These are phyloP conservation scores for Ptychochromis oligacanthus DNA, from an alignment of 2,113 vertebrate species.

Conservation along the genomic window DNA sequence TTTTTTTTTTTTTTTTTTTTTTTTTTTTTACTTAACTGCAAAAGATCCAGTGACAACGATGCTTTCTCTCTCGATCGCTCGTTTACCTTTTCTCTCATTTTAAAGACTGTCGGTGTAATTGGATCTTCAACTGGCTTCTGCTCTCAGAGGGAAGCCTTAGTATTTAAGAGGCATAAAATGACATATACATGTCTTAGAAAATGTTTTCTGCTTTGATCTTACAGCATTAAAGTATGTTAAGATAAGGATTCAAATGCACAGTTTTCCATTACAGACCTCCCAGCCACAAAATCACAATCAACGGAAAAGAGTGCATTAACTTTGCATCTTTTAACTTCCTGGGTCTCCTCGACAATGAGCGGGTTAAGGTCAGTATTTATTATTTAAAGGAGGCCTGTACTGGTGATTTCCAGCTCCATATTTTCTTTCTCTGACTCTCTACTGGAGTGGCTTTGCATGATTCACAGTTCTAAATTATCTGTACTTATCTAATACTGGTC, in stretches of 20 bases:
- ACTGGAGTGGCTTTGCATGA: no score
- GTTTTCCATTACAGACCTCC: slow-evolving; percentile 84
- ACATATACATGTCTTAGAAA: not conserved
- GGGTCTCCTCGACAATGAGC: slow-evolving; percentile 90
- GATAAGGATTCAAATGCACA: slow-evolving; percentile 8
- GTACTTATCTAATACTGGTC: no score
- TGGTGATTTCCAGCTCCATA: not conserved
- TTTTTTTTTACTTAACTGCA: no score
- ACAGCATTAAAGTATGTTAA: not conserved
- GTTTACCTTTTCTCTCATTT: no score
- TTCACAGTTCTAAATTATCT: no score
- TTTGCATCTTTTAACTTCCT: slow-evolving; percentile 98
- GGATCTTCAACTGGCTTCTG: no score
- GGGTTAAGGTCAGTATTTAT: slow-evolving; percentile 86
- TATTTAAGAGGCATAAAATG: no score
- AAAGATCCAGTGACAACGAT: no score
- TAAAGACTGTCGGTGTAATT: no score
- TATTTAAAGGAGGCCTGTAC: not conserved
- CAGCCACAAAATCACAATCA: slow-evolving; percentile 90
- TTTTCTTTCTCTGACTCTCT: not conserved
- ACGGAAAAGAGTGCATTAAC: slow-evolving; percentile 93
- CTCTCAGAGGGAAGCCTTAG: no score
- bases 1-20: no score
- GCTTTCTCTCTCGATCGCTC: no score
- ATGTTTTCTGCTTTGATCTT: not conserved